Conservation (phyloP, 2,797 vertebrate genomes). For the Acridotheres tristis region DNA sequence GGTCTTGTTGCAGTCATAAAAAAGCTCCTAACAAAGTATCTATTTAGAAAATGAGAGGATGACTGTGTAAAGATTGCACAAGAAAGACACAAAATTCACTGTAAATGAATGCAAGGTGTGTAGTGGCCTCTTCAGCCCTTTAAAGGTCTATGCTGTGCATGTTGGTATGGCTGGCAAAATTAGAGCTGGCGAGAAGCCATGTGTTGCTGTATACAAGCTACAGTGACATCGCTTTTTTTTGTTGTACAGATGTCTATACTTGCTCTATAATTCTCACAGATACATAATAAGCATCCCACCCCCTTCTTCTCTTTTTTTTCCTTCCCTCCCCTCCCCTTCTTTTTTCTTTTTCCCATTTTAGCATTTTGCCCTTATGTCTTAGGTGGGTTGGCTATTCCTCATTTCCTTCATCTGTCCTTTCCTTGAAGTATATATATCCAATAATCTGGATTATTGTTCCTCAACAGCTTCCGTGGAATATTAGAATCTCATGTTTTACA, state of each 20-base stretch:
- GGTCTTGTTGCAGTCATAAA: background rate
- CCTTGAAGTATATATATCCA: background rate
- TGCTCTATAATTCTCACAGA: background rate
- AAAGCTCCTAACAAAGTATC: background rate
- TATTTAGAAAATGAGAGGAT: background rate
- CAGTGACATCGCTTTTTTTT: background rate
- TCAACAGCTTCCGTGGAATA: background rate
- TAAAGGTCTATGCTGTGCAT: background rate
- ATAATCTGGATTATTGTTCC: background rate
- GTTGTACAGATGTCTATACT: background rate
- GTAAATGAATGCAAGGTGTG: fast-evolving
- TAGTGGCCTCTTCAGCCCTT: background rate
- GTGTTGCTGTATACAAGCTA: background rate
- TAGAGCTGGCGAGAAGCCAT: background rate
- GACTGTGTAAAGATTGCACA: background rate
- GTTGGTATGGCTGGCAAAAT: background rate
- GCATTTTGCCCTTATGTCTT: background rate
- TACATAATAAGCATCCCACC: fast-evolving
- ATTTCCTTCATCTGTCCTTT: background rate
- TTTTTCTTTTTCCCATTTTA: fast-evolving
- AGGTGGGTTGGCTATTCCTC: background rate
- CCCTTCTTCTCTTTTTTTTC: fast-evolving
- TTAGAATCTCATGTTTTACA: background rate
- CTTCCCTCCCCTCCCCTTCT: fast-evolving
- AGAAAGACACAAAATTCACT: background rate